Percentiles rank a stretch among this genome's conserved stretches.
These are phyloP conservation scores for Lepidotrigona ventralis DNA, from an alignment of 1,140 invertebrate genomes.

Conservation along the genomic window DNA sequence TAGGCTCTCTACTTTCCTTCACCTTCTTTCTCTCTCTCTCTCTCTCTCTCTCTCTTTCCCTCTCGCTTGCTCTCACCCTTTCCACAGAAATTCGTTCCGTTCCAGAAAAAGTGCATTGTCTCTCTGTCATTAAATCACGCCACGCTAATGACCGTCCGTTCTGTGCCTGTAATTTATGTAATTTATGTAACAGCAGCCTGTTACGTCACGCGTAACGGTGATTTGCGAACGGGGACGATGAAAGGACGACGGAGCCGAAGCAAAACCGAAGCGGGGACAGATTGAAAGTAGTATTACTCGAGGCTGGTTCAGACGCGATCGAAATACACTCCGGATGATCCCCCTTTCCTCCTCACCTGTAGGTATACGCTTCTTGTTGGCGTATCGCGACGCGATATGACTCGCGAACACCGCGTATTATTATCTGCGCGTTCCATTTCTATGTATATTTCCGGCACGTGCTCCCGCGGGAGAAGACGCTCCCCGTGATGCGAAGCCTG, in stretches of 20 bases:
- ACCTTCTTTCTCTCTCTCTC: background rate
- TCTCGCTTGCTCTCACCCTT: background rate
- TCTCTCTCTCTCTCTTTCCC: background rate
- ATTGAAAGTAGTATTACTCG: slow-evolving; percentile 25
- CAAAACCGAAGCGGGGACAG: background rate
- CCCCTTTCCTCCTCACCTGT: background rate
- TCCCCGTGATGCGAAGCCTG: background rate
- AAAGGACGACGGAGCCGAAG: background rate
- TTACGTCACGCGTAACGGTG: slow-evolving; percentile 9
- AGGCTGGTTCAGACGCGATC: slow-evolving; percentile 13
- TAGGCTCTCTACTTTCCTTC: too few species aligned
- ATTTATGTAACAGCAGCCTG: slow-evolving; percentile 38
- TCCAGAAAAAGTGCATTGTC: slow-evolving; percentile 29
- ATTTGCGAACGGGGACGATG: slow-evolving; percentile 15
- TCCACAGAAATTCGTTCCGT: background rate
- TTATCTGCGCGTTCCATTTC: slow-evolving; percentile 29
- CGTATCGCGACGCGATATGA: slow-evolving; percentile 3
- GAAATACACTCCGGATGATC: slow-evolving; percentile 23
- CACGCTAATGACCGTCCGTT: slow-evolving; percentile 27
- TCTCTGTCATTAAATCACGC: slow-evolving; percentile 41
- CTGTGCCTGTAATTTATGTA: slow-evolving; percentile 37
- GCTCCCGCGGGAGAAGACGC: slow-evolving; percentile 16
- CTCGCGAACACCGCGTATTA: slow-evolving; percentile 17
- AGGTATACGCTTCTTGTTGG: background rate
- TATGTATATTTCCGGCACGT: background rate